Percentiles rank a stretch among this genome's conserved stretches.
Evolutionary conservation across 2,888 invertebrate genomes (phyloP).

Genomic region (Thyatira batis): DNA sequence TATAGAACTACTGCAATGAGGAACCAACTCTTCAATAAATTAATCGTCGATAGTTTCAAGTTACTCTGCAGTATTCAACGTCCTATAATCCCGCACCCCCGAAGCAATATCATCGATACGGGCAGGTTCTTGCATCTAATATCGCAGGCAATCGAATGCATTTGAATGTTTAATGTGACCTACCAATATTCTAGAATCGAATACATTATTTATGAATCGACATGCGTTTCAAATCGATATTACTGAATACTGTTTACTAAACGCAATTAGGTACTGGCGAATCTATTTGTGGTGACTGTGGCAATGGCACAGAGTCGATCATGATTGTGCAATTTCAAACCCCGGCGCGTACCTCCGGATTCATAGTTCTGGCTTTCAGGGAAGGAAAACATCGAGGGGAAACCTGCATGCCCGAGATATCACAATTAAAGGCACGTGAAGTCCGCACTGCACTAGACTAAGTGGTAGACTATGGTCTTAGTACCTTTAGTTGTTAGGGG

Average conservation of each 20-base stretch:
- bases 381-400: neutral
- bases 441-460: too few species aligned
- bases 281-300: too few species aligned
- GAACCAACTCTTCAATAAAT: neutral
- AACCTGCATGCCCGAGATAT: too few species aligned
- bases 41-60: neutral
- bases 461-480: too few species aligned
- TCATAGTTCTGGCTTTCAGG: too few species aligned
- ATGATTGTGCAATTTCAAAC: too few species aligned
- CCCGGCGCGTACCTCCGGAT: too few species aligned
- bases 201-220: slow-evolving; percentile 26
- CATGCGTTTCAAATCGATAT: neutral
- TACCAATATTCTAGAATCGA: slow-evolving; percentile 28
- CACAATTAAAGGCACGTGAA: too few species aligned
- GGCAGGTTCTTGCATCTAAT: slow-evolving; percentile 17
- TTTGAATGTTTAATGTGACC: slow-evolving; percentile 49
- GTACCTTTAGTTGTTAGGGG: too few species aligned
- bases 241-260: neutral
- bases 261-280: too few species aligned
- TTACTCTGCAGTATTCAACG: neutral
- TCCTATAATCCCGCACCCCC: neutral
- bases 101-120: slow-evolving; percentile 7
- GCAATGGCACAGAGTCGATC: too few species aligned
- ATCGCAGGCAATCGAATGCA: slow-evolving; percentile 37
- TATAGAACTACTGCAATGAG: too few species aligned